Base-by-base conservation (phyloP, 1,140 invertebrate species). In the Pinna nobilis region DNA sequence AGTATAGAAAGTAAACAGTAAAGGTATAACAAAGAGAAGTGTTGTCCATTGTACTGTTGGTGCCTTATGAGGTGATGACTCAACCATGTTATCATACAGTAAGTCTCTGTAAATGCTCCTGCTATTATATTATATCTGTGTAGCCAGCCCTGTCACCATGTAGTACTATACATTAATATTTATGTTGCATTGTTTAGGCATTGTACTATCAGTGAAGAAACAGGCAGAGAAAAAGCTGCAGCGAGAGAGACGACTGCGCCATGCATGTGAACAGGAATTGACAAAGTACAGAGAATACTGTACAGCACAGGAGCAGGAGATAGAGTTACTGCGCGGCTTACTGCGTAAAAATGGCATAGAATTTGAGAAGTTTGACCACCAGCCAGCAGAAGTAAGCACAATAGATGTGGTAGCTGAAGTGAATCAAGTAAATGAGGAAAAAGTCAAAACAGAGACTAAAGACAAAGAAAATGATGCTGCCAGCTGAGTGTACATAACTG, bases 151-250 rank as follows among this genome's bases (percentile, higher is more conserved):
- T n/a, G n/a, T n/a, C n/a, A n/a, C n/a, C n/a, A n/a, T n/a, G n/a
- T n/a, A n/a, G n/a, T n/a, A n/a, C n/a, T n/a, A n/a, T n/a, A n/a
- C n/a, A n/a, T n/a, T n/a, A n/a, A n/a, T n/a, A n/a, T 53, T 25
- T 18, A 1, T 65, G 55, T 61, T 67, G 23, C 32, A n/a, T 69
- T 78, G n/a, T n/a, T 23, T 74, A 89, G 88, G 88, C 39, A 87
- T 89, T 59, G 83, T 89, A 5, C 51, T 89, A 63, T 89, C 88
- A 32, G 86, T 89, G 0, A 88, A 88, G 74, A 80, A 75, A 25
- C 84, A 89, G 69, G 81, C 87, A 35, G 88, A 89, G 30, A 84
- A 86, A 33, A 85, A 83, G 55, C 67, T 89, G n/a, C 67, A 79
- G 18, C 77, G 78, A 68, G 88, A 89, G 67, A 68, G 68, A 35